Evolutionary conservation across 2,797 vertebrate species (phyloP).

Genomic region (Philypnodon macrostomus): DNA sequence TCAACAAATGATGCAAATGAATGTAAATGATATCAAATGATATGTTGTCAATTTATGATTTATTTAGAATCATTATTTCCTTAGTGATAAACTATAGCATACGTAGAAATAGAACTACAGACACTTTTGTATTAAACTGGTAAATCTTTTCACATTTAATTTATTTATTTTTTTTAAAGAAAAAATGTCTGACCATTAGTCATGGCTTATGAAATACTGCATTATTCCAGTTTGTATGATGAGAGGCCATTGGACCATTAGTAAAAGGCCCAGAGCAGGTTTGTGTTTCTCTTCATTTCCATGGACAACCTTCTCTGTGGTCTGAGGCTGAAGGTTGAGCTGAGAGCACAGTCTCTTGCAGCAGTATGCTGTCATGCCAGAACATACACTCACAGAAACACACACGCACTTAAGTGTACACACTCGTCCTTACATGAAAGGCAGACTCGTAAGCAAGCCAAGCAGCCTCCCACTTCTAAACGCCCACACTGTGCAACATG

Average conservation of each 20-base stretch:
- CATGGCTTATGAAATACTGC: slow-evolving; percentile 42
- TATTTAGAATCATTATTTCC: too few relatives aligned
- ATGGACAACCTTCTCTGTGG: slow-evolving; percentile 44
- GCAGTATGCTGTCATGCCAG: slow-evolving; percentile 56
- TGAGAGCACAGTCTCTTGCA: slow-evolving; percentile 52
- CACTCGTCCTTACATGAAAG: slow-evolving; percentile 42
- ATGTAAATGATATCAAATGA: not conserved
- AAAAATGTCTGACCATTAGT: slow-evolving; percentile 46
- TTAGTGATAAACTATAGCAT: too few relatives aligned
- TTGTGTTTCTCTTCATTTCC: slow-evolving; percentile 47
- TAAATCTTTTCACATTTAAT: too few relatives aligned
- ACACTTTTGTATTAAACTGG: too few relatives aligned
- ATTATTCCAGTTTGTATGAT: slow-evolving; percentile 47
- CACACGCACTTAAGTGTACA: slow-evolving; percentile 39
- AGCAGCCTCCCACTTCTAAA: slow-evolving; percentile 59
- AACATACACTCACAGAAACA: slow-evolving; percentile 35
- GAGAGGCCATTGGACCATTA: slow-evolving; percentile 51
- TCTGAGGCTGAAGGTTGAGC: slow-evolving; percentile 57
- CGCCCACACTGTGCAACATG: slow-evolving; percentile 67
- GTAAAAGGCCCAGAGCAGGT: slow-evolving; percentile 47
- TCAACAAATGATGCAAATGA: not conserved
- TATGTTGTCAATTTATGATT: too few relatives aligned
- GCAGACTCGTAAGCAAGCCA: slow-evolving; percentile 49
- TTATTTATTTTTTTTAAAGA: slow-evolving; percentile 29
- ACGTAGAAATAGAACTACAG: too few relatives aligned